These are phyloP conservation scores for Cynodonichthys magdalenae DNA, from an alignment of 2,797 vertebrate genomes.

Conservation along the genomic window DNA sequence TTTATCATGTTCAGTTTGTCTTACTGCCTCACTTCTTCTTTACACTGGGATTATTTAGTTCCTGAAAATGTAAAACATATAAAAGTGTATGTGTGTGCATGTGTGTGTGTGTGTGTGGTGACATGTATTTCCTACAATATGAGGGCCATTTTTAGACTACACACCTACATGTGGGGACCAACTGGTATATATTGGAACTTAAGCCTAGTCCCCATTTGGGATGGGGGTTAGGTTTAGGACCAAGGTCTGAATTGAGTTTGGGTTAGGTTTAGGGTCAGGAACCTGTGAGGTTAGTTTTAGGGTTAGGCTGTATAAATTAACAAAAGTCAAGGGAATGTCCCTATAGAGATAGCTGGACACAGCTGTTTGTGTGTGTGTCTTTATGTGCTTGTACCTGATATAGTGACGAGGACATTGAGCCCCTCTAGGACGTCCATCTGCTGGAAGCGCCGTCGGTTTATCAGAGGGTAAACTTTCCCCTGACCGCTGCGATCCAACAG, in stretches of 20 bases:
- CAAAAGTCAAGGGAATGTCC: too few relatives aligned
- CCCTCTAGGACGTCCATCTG: conserved; percentile 99
- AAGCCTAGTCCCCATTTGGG: too few relatives aligned
- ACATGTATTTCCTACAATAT: too few relatives aligned
- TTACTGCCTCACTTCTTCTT: background rate
- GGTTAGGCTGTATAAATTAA: too few relatives aligned
- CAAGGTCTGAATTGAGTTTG: too few relatives aligned
- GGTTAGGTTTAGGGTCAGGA: too few relatives aligned
- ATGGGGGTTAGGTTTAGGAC: too few relatives aligned
- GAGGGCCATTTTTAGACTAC: too few relatives aligned
- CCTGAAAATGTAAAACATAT: background rate
- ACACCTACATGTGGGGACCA: too few relatives aligned
- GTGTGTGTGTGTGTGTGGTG: conserved; percentile 4
- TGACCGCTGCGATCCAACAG: conserved; percentile 97
- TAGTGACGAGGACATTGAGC: conserved; percentile 96
- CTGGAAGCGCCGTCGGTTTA: conserved; percentile 93
- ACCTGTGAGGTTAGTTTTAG: too few relatives aligned
- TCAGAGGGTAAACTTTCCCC: conserved; percentile 97
- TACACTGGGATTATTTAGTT: background rate
- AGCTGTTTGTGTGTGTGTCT: background rate
- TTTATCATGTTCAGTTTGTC: background rate
- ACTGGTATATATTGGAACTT: too few relatives aligned
- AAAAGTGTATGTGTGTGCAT: background rate
- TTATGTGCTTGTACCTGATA: conserved; percentile 85
- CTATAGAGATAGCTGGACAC: too few relatives aligned